Base-by-base conservation (phyloP, 2,797 vertebrate genomes). In the Neomorphus geoffroyi region DNA sequence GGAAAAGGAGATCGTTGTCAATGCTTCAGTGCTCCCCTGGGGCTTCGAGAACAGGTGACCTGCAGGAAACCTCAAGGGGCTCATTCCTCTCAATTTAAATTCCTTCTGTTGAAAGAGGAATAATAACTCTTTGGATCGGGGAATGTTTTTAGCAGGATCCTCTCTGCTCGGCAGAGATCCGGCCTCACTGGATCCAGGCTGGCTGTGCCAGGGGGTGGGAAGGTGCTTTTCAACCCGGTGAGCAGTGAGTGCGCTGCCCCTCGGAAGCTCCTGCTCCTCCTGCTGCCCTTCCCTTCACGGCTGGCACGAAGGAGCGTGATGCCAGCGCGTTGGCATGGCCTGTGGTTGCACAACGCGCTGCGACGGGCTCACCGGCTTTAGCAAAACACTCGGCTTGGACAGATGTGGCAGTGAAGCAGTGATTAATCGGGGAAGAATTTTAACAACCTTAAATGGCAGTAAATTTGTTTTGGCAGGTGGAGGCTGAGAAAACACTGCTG, bases 361-460 rank as follows among this genome's bases (percentile, higher is more conserved):
- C 67, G 23, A 50, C 18, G 22, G 69, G 39, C 70, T 53, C 5
- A 30, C 28, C 80, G 28, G 87, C 51, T 18, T 27, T 1, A 56
- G 57, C 69, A 77, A 21, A 70, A 28, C 37, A 56, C 27, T 28
- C 60, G 8, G 19, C 82, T 69, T 46, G 80, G 85, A 32, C 71
- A 54, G 46, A 54, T 19, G 41, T 30, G 70, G 83, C 50, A 21
- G 48, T 7, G 54, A 74, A 67, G 73, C 75, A 2, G 6, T 91
- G 87, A 96, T 94, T 96, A 94, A 94, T 50, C 13, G 7, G 58
- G 92, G 90, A 90, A 90, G 48, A 67, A 93, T 89, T 56, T 39
- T 45, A 80, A 66, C 86, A 73, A 19, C 90, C 95, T 83, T 60
- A 82, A 84, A 86, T 72, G 90, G 84, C 94, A 93, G 79, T 57